Evolutionary conservation across 2,797 vertebrate genomes (phyloP).

Genomic region (Chanos chanos): DNA sequence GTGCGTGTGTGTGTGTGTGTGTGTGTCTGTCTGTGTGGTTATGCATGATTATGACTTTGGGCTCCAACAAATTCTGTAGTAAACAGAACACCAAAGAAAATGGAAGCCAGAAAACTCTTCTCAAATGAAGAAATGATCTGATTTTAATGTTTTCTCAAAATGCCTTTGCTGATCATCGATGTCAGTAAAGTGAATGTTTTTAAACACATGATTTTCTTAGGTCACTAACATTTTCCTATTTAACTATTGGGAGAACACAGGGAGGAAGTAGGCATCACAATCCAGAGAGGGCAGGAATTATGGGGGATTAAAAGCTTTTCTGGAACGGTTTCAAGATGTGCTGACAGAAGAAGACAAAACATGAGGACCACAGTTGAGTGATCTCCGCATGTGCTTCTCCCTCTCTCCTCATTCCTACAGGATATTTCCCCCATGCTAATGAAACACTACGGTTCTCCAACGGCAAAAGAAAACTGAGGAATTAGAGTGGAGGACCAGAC

Average conservation of each 20-base stretch:
- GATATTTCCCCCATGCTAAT: slow-evolving; percentile 48
- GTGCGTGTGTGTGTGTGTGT: too few species aligned
- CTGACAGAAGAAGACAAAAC: slow-evolving; percentile 83
- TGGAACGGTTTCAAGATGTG: slow-evolving; percentile 83
- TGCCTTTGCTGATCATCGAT: background rate
- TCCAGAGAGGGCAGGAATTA: slow-evolving; percentile 66
- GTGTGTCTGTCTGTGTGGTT: too few species aligned
- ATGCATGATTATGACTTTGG: too few species aligned
- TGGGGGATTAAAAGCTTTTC: slow-evolving; percentile 88
- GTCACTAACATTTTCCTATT: slow-evolving; percentile 21
- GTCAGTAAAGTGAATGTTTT: background rate
- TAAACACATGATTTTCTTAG: background rate
- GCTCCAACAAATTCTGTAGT: background rate
- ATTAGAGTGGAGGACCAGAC: too few species aligned
- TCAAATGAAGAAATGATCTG: too few species aligned
- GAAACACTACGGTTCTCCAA: too few species aligned
- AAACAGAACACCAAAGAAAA: background rate
- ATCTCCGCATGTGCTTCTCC: slow-evolving; percentile 69
- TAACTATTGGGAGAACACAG: slow-evolving; percentile 7
- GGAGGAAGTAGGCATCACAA: slow-evolving; percentile 51
- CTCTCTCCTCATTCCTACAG: slow-evolving; percentile 47
- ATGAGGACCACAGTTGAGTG: slow-evolving; percentile 67
- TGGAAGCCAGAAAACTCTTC: background rate
- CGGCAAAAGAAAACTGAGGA: too few species aligned
- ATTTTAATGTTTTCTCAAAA: too few species aligned